A percentile compares a stretch with the other conserved stretches of the same genome.
Evolutionary conservation across 2,113 vertebrate genomes (phyloP).

Genomic region (Mastomys natalensis): DNA sequence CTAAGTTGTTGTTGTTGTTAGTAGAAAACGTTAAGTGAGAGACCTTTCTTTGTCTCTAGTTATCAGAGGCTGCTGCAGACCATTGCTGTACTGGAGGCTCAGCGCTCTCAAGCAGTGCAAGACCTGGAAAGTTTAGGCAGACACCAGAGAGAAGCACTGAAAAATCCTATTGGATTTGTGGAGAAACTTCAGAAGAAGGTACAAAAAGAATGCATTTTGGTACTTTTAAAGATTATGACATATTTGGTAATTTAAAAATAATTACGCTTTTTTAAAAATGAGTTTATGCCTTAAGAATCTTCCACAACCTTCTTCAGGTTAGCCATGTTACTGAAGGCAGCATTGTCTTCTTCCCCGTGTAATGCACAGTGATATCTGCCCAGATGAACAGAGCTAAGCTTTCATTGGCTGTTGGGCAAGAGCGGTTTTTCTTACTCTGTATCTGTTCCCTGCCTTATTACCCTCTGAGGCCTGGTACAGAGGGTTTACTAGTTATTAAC

Average conservation of each 20-base stretch:
- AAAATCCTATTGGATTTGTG: constrained; percentile 96
- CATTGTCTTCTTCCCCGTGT: neutral
- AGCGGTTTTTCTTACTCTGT: neutral
- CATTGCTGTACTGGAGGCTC: constrained; percentile 97
- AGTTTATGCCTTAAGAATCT: neutral
- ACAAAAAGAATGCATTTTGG: constrained; percentile 62
- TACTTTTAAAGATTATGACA: constrained; percentile 71
- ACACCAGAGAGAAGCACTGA: constrained; percentile 95
- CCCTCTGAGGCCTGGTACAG: neutral
- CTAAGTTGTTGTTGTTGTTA: constrained; percentile 73
- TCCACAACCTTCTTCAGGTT: neutral
- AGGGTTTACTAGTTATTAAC: constrained; percentile 34
- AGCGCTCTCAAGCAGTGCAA: constrained; percentile 97
- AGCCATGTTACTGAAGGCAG: neutral
- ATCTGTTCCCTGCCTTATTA: neutral
- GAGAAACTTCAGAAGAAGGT: constrained; percentile 99
- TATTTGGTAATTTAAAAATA: constrained; percentile 55
- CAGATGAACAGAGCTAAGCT: neutral
- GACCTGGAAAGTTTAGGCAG: constrained; percentile 96
- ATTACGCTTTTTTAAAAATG: neutral
- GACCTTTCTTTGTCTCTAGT: constrained; percentile 89
- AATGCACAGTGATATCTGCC: neutral
- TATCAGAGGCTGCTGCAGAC: constrained; percentile 99
- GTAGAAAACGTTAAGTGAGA: constrained; percentile 83
- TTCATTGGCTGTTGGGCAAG: neutral